phyloP scores from a whole-genome alignment of 1,140 invertebrate genomes.

The Delia radicum region DNA sequence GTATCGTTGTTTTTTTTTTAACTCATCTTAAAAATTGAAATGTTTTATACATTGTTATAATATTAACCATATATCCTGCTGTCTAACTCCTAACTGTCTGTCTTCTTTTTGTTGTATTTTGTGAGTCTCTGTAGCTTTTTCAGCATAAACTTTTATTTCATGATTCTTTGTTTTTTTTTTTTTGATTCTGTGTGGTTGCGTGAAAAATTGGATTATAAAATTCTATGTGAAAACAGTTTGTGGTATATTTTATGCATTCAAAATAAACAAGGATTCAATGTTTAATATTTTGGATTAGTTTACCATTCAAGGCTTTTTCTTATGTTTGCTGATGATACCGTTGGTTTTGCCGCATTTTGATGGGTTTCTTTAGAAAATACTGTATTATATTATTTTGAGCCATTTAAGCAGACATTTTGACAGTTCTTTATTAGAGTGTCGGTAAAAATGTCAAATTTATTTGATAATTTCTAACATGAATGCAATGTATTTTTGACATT shows the following conservation, averaged over 20 bases:
- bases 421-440: background rate
- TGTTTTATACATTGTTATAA: background rate
- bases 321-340: background rate
- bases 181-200: background rate
- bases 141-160: background rate
- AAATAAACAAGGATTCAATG: background rate
- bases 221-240: background rate
- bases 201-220: constrained; percentile 24
- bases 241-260: background rate
- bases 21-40: background rate
- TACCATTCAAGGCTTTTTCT: background rate
- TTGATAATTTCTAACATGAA: background rate
- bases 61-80: background rate
- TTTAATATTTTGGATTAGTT: background rate
- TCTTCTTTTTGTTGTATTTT: background rate
- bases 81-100: background rate
- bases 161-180: background rate
- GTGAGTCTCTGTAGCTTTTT: background rate
- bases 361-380: background rate
- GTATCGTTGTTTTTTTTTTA: background rate
- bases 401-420: background rate
- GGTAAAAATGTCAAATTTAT: constrained; percentile 13
- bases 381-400: background rate
- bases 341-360: background rate
- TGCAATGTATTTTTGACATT: background rate